Base-by-base conservation (phyloP, 2,888 invertebrate species). In the Psylliodes chrysocephalus region DNA sequence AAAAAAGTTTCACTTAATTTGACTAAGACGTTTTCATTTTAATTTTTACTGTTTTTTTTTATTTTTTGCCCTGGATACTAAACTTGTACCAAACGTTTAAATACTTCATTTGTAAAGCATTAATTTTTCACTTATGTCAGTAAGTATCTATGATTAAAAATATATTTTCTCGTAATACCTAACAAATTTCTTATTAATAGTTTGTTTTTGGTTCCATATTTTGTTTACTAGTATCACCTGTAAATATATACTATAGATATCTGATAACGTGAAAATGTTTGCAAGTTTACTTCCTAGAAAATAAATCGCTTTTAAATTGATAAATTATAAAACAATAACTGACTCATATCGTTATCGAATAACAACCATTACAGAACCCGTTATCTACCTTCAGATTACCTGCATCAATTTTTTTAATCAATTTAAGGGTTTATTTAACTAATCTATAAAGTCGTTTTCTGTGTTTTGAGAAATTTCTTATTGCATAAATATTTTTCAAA, bases 201-300 rank as follows among this genome's bases (percentile, higher is more conserved):
- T 12, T 30, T 35, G 14, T 35, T n/a, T 35, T 35, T 12, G 35
- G 12, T 35, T 14, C 10, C 35, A 12, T 35, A 14, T 35, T 35
- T n/a, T 35, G 35, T 35, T 35, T 35, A 35, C 35, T 12, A 1
- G 1, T 12, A 12, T 35, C 35, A 35, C 35, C 35, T 35, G 47
- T 28, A 25, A 47, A 25, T 25, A 47, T n/a, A 22, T 12, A 47
- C 25, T 14, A 14, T 22, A 14, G 10, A 44, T 14, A 46, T 12
- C 15, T 2, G 49, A 49, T 49, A 49, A 49, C n/a, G 14, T 12
- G 35, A 35, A 35, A 35, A 35, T 35, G 35, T 35, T 35, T 35
- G 2, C 30, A 49, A 30, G 30, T 49, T 28, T 49, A 49, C 17
- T 49, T 49, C 49, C 49, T 33, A 49, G 49, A 49, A 49, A 49